phyloP scores from a whole-genome alignment of 2,797 vertebrate species.

The Xiphorhynchus erythropygius region DNA sequence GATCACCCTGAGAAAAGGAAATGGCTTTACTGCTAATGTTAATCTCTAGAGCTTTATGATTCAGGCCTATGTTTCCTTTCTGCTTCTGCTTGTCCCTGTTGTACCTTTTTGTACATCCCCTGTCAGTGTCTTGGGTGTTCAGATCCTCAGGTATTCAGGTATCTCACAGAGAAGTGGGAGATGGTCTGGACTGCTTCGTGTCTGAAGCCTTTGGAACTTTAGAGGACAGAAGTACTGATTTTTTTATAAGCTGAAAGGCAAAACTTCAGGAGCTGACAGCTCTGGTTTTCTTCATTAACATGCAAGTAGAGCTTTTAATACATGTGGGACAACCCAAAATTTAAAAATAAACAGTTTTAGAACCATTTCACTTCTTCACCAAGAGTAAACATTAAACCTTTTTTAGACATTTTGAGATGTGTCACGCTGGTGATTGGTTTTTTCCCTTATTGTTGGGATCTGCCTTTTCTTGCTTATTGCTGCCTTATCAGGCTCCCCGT shows the following conservation, averaged over 20 bases:
- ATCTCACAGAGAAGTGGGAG: background rate
- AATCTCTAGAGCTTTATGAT: background rate
- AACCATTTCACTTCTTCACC: background rate
- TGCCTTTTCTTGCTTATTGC: background rate
- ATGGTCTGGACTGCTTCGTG: rapidly evolving
- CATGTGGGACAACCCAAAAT: background rate
- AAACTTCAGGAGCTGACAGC: background rate
- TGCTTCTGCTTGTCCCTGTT: background rate
- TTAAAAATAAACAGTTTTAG: background rate
- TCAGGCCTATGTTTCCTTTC: background rate
- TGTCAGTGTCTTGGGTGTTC: background rate
- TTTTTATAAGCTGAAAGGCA: background rate
- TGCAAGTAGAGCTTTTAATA: background rate
- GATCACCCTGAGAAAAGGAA: background rate
- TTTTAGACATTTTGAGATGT: background rate
- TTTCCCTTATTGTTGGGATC: background rate
- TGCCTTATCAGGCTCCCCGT: constrained; percentile 8
- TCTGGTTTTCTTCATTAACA: background rate
- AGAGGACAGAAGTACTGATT: background rate
- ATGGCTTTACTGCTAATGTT: background rate
- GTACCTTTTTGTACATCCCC: background rate
- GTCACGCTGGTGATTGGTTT: background rate
- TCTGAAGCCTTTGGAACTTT: background rate
- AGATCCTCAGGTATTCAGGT: background rate
- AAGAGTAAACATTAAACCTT: background rate